Base-by-base conservation (phyloP, 1,140 invertebrate species). In the Rhopalosiphum maidis region DNA sequence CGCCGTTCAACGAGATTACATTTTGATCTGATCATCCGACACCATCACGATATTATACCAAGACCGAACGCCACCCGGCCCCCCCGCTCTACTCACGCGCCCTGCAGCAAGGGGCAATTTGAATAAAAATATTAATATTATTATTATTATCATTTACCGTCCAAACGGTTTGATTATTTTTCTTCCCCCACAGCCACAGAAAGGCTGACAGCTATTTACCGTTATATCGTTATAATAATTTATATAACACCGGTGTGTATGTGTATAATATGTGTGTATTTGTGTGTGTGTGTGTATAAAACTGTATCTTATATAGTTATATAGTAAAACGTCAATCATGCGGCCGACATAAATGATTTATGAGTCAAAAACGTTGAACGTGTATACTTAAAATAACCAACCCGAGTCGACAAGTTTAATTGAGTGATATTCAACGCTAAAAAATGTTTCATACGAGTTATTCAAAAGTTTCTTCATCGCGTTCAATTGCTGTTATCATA, bases 11-110 rank as follows among this genome's bases (percentile, higher is more conserved):
- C 82, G 77, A 93, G 91, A 93, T 93, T 93, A 93, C 91, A 93
- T 93, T 93, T 93, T 93, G 91, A 93, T 93, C 91, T 83, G 91
- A 93, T 93, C 91, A 93, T 55, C 91, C 55, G 55, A 55, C 91
- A 51, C 43, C 91, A 86, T 85, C 25, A 48, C 46, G 51, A 93
- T 89, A 93, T 86, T 86, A 93, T 48, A 18, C 89, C 37, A n/a
- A 23, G 48, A 85, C 91, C 48, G 91, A 90, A 68, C 41, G 89
- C 54, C 22, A 55, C 30, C 43, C 89, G 23, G 37, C 18, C 51
- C 46, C 88, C 37, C 37, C 37, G 2, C 30, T 9, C 15, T 48
- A 18, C n/a, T 18, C 41, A 1, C n/a, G 1, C 23, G 11, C 1
- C 37, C 35, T 35, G 6, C 22, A 11, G 8, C 54, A 93, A 37